Conservation (phyloP, 2,888 invertebrate genomes). For the Nephrocerus scutellatus region DNA sequence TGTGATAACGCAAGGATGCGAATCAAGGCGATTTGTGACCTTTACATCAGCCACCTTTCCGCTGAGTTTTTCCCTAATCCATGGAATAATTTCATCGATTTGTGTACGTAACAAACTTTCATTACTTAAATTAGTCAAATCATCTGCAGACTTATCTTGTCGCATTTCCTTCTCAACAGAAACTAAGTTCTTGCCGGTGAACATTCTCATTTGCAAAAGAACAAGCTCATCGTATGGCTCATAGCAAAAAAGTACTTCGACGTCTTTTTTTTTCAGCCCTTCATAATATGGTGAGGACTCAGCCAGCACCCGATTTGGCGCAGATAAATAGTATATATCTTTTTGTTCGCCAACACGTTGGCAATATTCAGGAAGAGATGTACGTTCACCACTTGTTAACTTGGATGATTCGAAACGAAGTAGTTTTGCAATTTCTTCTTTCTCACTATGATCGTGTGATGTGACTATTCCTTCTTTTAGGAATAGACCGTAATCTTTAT, state of each 20-base stretch:
- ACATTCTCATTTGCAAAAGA: conserved; percentile 74
- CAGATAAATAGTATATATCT: conserved; percentile 86
- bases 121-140: conserved; percentile 55
- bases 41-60: conserved; percentile 78
- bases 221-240: conserved; percentile 97
- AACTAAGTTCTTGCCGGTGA: conserved; percentile 65
- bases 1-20: conserved; percentile 90
- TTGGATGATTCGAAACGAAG: conserved; percentile 88
- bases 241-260: conserved; percentile 91
- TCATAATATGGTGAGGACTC: conserved; percentile 94
- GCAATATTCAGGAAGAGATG: conserved; percentile 76
- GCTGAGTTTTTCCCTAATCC: conserved; percentile 67
- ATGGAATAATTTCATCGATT: conserved; percentile 69
- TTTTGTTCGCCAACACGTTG: conserved; percentile 66
- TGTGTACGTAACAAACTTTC: conserved; percentile 67
- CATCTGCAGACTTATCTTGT: conserved; percentile 56
- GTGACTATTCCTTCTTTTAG: conserved; percentile 93
- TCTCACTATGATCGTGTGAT: conserved; percentile 69
- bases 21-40: conserved; percentile 74
- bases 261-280: conserved; percentile 75
- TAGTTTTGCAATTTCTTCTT: conserved; percentile 85
- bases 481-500: conserved; percentile 86
- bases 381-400: conserved; percentile 55
- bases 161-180: conserved; percentile 94
- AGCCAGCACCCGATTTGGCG: conserved; percentile 88